phyloP scores from a whole-genome alignment of 2,113 vertebrate species.

The Atlantisia rogersi region DNA sequence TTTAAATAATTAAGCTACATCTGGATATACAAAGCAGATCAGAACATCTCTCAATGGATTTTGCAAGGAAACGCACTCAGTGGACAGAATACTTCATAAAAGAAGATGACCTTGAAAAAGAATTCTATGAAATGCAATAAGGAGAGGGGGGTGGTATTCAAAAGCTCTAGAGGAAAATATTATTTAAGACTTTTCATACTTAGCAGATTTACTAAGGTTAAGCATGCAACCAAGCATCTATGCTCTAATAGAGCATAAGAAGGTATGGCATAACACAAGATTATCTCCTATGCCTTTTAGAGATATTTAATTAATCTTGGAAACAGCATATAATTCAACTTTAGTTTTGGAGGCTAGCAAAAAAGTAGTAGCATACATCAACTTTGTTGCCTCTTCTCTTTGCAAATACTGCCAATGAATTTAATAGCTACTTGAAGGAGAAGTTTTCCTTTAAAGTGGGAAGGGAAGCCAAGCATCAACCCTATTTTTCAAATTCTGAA shows the following conservation, averaged over 20 bases:
- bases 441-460: not conserved
- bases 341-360: not conserved
- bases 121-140: constrained; percentile 47
- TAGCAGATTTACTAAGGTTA: constrained; percentile 41
- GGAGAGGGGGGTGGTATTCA: constrained; percentile 49
- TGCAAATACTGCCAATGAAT: not conserved
- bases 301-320: constrained; percentile 3
- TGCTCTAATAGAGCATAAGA: not conserved
- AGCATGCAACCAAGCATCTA: not conserved
- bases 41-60: constrained; percentile 50
- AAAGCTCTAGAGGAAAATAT: constrained; percentile 57
- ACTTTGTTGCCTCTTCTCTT: not conserved
- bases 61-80: constrained; percentile 47
- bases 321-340: constrained; percentile 1
- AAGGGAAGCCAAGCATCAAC: not conserved
- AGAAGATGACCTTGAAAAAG: constrained; percentile 50
- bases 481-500: not conserved
- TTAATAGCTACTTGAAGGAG: not conserved
- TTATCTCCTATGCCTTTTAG: not conserved
- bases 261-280: not conserved
- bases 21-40: constrained; percentile 70
- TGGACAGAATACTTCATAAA: not conserved
- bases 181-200: constrained; percentile 61
- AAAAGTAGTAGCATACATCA: not conserved
- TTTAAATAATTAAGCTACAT: constrained; percentile 75